Conservation (phyloP, 2,113 vertebrate species). For the Chaetops frenatus region DNA sequence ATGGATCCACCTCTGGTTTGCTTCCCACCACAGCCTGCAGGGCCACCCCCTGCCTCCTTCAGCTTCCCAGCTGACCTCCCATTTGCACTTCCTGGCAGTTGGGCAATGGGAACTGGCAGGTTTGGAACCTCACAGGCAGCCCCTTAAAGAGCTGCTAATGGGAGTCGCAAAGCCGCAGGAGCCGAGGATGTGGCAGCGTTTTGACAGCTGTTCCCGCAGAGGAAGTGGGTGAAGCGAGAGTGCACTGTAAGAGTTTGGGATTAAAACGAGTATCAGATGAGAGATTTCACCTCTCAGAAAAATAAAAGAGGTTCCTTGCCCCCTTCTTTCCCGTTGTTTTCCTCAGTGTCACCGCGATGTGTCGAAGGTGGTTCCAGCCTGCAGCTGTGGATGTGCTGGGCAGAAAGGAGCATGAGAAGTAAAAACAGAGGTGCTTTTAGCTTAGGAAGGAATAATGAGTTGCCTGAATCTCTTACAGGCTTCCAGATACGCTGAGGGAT, state of each 20-base stretch:
- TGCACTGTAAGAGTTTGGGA: constrained; percentile 34
- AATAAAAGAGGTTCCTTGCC: not conserved
- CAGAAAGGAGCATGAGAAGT: not conserved
- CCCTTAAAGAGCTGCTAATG: constrained; percentile 67
- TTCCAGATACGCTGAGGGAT: not conserved
- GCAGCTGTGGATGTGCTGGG: not conserved
- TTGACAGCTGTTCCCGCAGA: constrained; percentile 83
- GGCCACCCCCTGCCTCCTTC: not conserved
- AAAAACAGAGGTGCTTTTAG: not conserved
- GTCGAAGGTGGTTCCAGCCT: not conserved
- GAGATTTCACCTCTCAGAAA: not conserved
- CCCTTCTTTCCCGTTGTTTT: not conserved
- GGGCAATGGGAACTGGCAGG: not conserved
- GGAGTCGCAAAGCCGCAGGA: constrained; percentile 69
- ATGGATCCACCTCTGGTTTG: not conserved
- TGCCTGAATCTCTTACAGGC: not conserved
- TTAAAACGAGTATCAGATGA: not conserved
- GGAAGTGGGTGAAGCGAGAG: constrained; percentile 80
- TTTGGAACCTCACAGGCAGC: constrained; percentile 38
- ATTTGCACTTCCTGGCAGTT: not conserved
- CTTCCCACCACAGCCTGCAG: not conserved
- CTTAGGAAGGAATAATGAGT: not conserved
- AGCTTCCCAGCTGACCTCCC: not conserved
- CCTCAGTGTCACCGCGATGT: not conserved
- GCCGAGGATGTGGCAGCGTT: constrained; percentile 72